These are phyloP conservation scores for Lasius platythorax DNA, from an alignment of 2,888 invertebrate species.

Conservation along the genomic window DNA sequence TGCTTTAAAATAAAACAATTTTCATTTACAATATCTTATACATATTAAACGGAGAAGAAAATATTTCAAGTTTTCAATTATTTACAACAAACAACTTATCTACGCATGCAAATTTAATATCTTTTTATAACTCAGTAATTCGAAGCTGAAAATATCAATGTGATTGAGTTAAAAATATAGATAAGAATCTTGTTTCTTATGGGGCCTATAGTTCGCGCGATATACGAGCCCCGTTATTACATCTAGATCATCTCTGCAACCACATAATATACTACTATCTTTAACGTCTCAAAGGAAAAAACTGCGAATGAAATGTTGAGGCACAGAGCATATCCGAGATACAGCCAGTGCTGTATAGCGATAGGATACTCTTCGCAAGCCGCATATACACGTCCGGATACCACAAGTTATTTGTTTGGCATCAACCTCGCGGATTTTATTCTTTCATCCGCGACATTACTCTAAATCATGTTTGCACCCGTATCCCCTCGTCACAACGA, in stretches of 20 bases:
- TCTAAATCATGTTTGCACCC: slow-evolving; percentile 81
- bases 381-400: slow-evolving; percentile 64
- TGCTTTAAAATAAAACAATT: background rate
- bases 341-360: background rate
- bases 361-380: slow-evolving; percentile 33
- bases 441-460: slow-evolving; percentile 75
- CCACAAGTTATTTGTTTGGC: slow-evolving; percentile 77
- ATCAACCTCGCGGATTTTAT: slow-evolving; percentile 77
- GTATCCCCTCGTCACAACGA: slow-evolving; percentile 66
- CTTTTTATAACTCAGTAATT: background rate
- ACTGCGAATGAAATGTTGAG: slow-evolving; percentile 31
- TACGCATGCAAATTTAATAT: slow-evolving; percentile 5
- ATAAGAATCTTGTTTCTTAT: slow-evolving; percentile 11
- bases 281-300: slow-evolving; percentile 44
- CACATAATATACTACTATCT: slow-evolving; percentile 32
- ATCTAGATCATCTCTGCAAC: slow-evolving; percentile 4
- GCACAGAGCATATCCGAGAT: slow-evolving; percentile 27
- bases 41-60: background rate
- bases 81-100: background rate
- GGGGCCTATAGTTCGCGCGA: background rate
- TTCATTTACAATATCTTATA: background rate
- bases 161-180: background rate
- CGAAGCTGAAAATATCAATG: background rate
- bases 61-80: background rate
- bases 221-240: background rate